A percentile compares a stretch with the other conserved stretches of the same genome.
Conservation (phyloP, 2,888 invertebrate species). For the Nycteola revayana region DNA sequence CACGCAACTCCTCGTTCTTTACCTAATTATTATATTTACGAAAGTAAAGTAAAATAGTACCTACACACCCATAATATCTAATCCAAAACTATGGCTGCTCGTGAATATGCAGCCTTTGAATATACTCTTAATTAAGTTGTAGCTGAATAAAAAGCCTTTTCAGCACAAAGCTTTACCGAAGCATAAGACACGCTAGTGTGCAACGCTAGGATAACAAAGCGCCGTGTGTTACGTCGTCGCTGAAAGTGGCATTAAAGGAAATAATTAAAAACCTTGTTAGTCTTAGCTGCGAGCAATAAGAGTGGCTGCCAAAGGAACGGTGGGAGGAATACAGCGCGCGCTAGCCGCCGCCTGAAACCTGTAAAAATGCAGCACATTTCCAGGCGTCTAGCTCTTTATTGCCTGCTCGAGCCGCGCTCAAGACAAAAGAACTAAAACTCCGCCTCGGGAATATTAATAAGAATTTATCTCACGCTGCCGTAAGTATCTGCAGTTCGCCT, state of each 20-base stretch:
- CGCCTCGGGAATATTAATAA: constrained; percentile 68
- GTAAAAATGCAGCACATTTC: constrained; percentile 72
- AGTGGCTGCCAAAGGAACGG: constrained; percentile 64
- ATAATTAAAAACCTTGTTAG: constrained; percentile 81
- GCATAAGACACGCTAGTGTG: constrained; percentile 19
- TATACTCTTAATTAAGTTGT: constrained; percentile 6
- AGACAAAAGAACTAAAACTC: constrained; percentile 72
- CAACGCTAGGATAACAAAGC: constrained; percentile 42
- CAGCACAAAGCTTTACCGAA: constrained; percentile 14
- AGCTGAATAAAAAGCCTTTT: constrained; percentile 15
- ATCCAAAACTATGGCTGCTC: no score
- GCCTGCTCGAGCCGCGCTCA: no score
- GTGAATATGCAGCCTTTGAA: no score
- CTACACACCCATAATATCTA: no score
- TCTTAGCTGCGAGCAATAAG: constrained; percentile 68
- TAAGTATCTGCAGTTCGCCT: constrained; percentile 38
- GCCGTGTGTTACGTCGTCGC: constrained; percentile 46
- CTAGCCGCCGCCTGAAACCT: constrained; percentile 50
- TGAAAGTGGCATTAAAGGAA: constrained; percentile 76
- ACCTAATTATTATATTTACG: no score
- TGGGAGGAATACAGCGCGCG: constrained; percentile 62
- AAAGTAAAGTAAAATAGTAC: no score
- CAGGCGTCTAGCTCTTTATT: constrained; percentile 73
- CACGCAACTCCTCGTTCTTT: no score
- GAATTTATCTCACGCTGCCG: constrained; percentile 56